Conservation (phyloP, 2,797 vertebrate species). For the Menidia menidia region DNA sequence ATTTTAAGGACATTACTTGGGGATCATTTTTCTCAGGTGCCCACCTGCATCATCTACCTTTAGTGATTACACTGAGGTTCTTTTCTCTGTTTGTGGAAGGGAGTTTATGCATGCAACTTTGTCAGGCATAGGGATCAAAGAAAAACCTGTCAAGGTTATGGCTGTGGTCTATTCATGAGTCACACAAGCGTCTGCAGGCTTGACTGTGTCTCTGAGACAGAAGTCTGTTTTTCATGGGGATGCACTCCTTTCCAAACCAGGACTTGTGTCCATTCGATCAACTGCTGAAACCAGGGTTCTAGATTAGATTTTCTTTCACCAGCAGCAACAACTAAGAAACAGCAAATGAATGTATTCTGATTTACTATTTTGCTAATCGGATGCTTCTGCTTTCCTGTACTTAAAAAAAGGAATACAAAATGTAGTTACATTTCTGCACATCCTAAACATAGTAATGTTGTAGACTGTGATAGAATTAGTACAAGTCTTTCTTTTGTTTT, state of each 20-base stretch:
- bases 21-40: not conserved
- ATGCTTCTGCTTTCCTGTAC: conserved; percentile 5
- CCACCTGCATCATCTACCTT: not conserved
- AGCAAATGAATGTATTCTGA: not conserved
- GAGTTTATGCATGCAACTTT: not conserved
- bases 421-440: no score
- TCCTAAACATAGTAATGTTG: no score
- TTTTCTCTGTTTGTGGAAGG: not conserved
- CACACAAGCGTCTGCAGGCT: conserved; percentile 41
- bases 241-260: conserved; percentile 38
- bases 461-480: no score
- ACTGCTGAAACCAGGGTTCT: conserved; percentile 61
- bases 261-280: conserved; percentile 18
- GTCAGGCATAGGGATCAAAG: conserved; percentile 12
- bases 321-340: conserved; percentile 20
- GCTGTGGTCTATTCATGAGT: conserved; percentile 50
- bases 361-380: conserved; percentile 23
- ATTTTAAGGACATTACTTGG: no score
- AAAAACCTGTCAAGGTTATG: conserved; percentile 49
- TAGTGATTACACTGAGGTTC: not conserved
- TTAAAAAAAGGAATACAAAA: not conserved
- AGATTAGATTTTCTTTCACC: conserved; percentile 37
- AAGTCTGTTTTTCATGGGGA: conserved; percentile 38
- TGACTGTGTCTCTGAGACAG: conserved; percentile 34
- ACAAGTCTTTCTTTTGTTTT: no score